Evolutionary conservation across 2,888 invertebrate genomes (phyloP).

Genomic region (Steinernema hermaphroditum): DNA sequence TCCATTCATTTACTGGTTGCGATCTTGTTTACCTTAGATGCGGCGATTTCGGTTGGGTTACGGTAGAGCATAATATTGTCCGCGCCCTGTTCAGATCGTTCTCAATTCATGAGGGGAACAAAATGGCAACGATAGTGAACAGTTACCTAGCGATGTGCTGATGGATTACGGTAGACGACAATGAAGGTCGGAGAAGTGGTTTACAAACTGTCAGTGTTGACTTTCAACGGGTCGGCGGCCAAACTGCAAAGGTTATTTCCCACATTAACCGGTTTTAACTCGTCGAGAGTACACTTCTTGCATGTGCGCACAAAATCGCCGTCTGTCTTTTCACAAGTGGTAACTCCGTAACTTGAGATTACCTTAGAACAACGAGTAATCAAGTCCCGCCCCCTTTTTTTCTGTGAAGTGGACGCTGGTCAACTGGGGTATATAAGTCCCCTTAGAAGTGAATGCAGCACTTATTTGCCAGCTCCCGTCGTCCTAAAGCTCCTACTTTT

Average conservation of each 20-base stretch:
- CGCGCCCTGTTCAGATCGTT: too few species aligned
- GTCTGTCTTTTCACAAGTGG: slow-evolving; percentile 28
- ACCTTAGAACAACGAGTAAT: slow-evolving; percentile 25
- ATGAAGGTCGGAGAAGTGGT: too few species aligned
- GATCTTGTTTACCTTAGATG: slow-evolving; percentile 12
- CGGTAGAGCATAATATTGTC: too few species aligned
- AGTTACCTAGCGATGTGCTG: too few species aligned
- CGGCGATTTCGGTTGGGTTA: neutral
- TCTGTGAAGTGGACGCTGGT: slow-evolving; percentile 4
- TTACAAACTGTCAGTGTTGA: neutral
- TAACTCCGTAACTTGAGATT: slow-evolving; percentile 28
- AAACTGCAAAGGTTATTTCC: slow-evolving; percentile 18
- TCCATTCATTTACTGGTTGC: slow-evolving; percentile 13
- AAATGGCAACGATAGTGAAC: too few species aligned
- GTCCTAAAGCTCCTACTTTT: neutral
- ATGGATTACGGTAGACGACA: too few species aligned
- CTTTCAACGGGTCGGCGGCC: neutral
- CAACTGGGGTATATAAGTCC: neutral
- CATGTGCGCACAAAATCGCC: neutral
- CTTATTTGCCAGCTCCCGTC: slow-evolving; percentile 6
- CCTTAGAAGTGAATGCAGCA: neutral
- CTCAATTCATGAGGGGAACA: too few species aligned
- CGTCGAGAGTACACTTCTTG: neutral
- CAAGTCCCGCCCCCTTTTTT: slow-evolving; percentile 12
- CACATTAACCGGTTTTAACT: neutral